A percentile compares a stretch with the other conserved stretches of the same genome.
Evolutionary conservation across 2,113 vertebrate species (phyloP).

Genomic region (Sporophila hypoxantha): DNA sequence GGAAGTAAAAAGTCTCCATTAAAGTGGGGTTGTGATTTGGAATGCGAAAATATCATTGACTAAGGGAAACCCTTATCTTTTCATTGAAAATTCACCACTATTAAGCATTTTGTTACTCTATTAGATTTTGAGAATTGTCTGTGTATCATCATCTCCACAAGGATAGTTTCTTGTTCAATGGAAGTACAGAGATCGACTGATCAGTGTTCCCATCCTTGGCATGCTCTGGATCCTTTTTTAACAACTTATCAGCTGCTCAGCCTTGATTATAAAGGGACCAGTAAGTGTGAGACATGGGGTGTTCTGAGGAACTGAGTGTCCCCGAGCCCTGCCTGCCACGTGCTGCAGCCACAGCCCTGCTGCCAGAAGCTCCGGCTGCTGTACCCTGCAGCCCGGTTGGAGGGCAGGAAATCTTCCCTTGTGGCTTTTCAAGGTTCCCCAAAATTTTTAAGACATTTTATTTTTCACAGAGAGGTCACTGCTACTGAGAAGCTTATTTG

Average conservation of each 20-base stretch:
- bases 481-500: not conserved
- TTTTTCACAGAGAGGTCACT: not conserved
- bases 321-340: not conserved
- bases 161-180: not conserved
- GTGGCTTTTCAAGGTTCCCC: not conserved
- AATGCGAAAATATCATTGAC: not conserved
- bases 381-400: accelerated
- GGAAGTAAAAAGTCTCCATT: not conserved
- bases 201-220: not conserved
- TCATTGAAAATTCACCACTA: not conserved
- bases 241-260: not conserved
- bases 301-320: not conserved
- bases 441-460: not conserved
- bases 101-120: not conserved
- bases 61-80: not conserved
- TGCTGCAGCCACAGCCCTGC: not conserved
- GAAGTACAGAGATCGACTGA: not conserved
- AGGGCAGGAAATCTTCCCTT: not conserved
- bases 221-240: not conserved
- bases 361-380: not conserved
- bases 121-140: not conserved
- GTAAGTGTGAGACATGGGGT: not conserved
- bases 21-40: not conserved
- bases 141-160: not conserved
- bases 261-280: not conserved